Base-by-base conservation (phyloP, 2,888 invertebrate genomes). In the Agonopterix heracliana region DNA sequence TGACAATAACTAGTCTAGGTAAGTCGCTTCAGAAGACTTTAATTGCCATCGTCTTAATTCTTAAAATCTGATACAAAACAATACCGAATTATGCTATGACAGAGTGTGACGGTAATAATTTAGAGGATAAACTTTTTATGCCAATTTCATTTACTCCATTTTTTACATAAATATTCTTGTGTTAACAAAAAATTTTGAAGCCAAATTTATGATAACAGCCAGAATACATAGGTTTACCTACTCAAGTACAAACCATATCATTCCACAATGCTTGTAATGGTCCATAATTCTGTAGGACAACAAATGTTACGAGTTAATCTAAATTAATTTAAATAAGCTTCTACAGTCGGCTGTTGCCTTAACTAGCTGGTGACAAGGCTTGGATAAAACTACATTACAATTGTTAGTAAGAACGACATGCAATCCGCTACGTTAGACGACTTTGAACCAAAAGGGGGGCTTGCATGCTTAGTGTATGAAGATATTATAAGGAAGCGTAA, bases 141-240 rank as follows among this genome's bases (percentile, higher is more conserved):
- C 82, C 79, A 83, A 82, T 81, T 76, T 69, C 54, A 55, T 64
- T 63, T 55, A 47, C 49, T 59, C 52, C 58, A 45, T 46, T 45
- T 48, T 64, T 52, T 53, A 64, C 53, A 52, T 53, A 53, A 52
- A 49, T 54, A 68, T 68, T 66, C 64, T 53, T 65, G 52, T 61
- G 52, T 51, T 59, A 59, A 60, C 51, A 54, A 50, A 52, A 57
- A 72, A 73, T 75, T 78, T 75, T 65, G 66, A 68, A 47, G 59
- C 66, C 75, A 64, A 74, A 72, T 67, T 52, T 48, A 54, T 60
- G 60, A 53, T 60, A 60, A 63, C 63, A 69, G 59, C 58, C 79
- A 81, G 81, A 82, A 81, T 81, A 80, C 78, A 73, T 56, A 65
- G 60, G 61, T 56, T 26, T 26, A 26, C 26, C 26, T 52, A 55